These are phyloP conservation scores for Scaptomyza tumidula DNA, from an alignment of 2,888 invertebrate genomes.

Conservation along the genomic window DNA sequence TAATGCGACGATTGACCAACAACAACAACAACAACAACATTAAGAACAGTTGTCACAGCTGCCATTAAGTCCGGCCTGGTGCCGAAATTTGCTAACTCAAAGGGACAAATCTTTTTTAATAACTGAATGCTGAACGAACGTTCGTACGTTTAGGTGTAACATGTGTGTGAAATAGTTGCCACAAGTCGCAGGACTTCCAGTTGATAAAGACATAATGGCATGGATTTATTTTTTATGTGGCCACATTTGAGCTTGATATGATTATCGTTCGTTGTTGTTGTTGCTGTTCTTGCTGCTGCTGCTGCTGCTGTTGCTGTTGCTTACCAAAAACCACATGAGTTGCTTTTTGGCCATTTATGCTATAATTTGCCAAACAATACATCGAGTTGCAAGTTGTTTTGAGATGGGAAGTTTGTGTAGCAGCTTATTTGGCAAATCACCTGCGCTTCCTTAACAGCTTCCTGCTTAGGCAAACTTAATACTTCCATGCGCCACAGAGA, in stretches of 20 bases:
- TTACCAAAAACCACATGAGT: constrained; percentile 36
- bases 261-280: constrained; percentile 51
- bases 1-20: constrained; percentile 62
- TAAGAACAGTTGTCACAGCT: constrained; percentile 65
- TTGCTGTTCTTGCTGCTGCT: background rate
- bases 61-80: constrained; percentile 62
- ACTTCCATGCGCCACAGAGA: constrained; percentile 62
- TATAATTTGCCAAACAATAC: constrained; percentile 62
- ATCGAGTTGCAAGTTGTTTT: background rate
- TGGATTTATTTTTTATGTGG: constrained; percentile 72
- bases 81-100: constrained; percentile 65
- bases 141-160: constrained; percentile 47
- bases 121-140: constrained; percentile 46
- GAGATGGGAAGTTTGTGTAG: background rate
- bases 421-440: constrained; percentile 79
- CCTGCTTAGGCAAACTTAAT: constrained; percentile 77
- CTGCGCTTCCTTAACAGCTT: constrained; percentile 79
- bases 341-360: constrained; percentile 61
- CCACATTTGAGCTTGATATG: constrained; percentile 70
- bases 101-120: constrained; percentile 78
- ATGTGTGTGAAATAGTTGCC: constrained; percentile 77
- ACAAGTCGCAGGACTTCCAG: constrained; percentile 54
- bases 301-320: constrained; percentile 3
- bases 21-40: constrained; percentile 31
- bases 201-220: constrained; percentile 80